Conservation (phyloP, 2,797 vertebrate species). For the Chlorospingus semifuscus region DNA sequence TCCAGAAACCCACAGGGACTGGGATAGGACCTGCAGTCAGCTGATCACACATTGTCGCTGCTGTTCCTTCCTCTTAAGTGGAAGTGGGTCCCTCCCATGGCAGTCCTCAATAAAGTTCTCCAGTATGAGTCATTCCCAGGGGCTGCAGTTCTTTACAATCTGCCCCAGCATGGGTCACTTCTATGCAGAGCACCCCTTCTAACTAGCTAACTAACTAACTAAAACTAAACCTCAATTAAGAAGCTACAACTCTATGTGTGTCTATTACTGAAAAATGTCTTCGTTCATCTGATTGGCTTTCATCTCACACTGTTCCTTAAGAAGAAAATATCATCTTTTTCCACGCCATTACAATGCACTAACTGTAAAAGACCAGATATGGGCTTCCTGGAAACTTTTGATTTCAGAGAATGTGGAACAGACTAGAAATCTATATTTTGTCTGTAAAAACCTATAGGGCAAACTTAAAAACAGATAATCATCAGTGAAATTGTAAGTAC, state of each 20-base stretch:
- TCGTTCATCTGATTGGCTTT: background rate
- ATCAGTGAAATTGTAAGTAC: conserved; percentile 35
- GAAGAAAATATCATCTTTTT: background rate
- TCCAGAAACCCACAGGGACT: background rate
- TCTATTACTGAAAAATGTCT: background rate
- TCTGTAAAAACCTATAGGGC: background rate
- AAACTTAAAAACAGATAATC: conserved; percentile 10
- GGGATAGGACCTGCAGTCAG: background rate
- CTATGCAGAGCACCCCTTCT: background rate
- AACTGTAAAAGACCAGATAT: background rate
- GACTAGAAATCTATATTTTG: background rate
- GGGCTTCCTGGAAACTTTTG: background rate
- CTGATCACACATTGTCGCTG: background rate
- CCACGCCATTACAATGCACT: fast-evolving
- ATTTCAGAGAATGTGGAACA: background rate
- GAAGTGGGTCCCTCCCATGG: fast-evolving
- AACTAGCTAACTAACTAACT: background rate
- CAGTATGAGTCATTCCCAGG: background rate
- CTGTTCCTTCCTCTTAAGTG: background rate
- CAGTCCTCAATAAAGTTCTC: background rate
- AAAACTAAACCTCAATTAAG: background rate
- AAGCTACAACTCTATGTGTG: background rate
- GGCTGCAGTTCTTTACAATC: background rate
- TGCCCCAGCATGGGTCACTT: background rate
- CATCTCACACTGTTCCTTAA: background rate